Evolutionary conservation across 2,888 invertebrate species (phyloP).

Genomic region (Athrips mouffetella): DNA sequence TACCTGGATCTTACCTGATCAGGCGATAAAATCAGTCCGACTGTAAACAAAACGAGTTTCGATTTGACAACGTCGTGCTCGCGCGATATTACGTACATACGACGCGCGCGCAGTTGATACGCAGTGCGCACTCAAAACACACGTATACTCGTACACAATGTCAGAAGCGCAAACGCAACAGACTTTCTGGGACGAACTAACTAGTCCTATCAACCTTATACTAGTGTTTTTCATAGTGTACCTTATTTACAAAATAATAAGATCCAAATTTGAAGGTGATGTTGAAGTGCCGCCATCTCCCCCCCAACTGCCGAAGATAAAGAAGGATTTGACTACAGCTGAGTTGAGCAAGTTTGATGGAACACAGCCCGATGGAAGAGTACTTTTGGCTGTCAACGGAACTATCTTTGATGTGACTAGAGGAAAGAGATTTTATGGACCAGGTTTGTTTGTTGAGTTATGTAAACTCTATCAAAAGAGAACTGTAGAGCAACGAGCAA

Average conservation of each 20-base stretch:
- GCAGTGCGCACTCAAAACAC: conserved; percentile 12
- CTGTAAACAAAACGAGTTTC: background rate
- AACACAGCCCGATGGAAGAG: conserved; percentile 89
- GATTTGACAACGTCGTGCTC: background rate
- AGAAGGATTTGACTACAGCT: conserved; percentile 92
- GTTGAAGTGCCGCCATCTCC: conserved; percentile 51
- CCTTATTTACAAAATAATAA: conserved; percentile 81
- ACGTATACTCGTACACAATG: conserved; percentile 17
- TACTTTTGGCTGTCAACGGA: conserved; percentile 94
- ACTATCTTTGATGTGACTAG: conserved; percentile 96
- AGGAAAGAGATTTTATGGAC: conserved; percentile 94
- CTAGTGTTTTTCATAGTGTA: conserved; percentile 61
- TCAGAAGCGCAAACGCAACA: conserved; percentile 26
- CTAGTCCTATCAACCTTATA: conserved; percentile 62
- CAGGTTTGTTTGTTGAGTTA: conserved; percentile 80
- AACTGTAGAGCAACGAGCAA: background rate
- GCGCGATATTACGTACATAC: conserved; percentile 4
- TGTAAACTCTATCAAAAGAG: background rate
- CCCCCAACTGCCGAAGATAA: conserved; percentile 86
- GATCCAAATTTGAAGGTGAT: conserved; percentile 63
- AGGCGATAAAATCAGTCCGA: background rate
- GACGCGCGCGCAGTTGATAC: conserved; percentile 19
- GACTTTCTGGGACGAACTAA: conserved; percentile 64
- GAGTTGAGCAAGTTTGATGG: conserved; percentile 92
- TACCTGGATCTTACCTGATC: background rate